Evolutionary conservation across 2,113 vertebrate species (phyloP).

Genomic region (Chascanopsetta lugubris): DNA sequence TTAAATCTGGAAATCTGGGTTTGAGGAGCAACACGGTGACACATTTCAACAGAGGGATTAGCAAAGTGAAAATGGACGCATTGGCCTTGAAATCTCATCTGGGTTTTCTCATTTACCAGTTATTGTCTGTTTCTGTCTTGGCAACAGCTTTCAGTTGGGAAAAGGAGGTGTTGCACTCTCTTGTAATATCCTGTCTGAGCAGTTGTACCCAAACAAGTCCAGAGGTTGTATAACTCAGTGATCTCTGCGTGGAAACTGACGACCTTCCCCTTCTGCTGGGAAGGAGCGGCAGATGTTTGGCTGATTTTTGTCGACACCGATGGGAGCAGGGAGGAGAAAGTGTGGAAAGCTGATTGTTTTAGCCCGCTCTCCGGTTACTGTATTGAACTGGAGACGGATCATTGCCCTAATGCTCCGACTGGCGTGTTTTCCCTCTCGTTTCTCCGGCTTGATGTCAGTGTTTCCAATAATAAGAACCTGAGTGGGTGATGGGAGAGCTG

Average conservation of each 20-base stretch:
- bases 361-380: constrained; percentile 56
- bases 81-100: neutral
- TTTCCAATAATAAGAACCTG: constrained; percentile 62
- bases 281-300: constrained; percentile 61
- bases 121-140: constrained; percentile 33
- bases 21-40: neutral
- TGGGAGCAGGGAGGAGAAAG: constrained; percentile 32
- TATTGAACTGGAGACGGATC: constrained; percentile 55
- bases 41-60: neutral
- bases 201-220: constrained; percentile 52
- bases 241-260: constrained; percentile 50
- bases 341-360: constrained; percentile 61
- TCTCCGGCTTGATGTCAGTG: constrained; percentile 57
- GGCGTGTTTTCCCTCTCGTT: constrained; percentile 33
- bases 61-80: neutral
- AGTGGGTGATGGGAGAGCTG: constrained; percentile 35
- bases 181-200: constrained; percentile 53
- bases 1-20: neutral
- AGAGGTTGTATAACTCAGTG: constrained; percentile 46
- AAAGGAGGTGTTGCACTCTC: constrained; percentile 35
- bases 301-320: constrained; percentile 38
- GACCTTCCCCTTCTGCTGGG: constrained; percentile 55
- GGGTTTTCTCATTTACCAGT: constrained; percentile 6
- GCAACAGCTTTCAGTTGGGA: constrained; percentile 31
- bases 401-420: constrained; percentile 41